Evolutionary conservation across 2,797 vertebrate genomes (phyloP).

Genomic region (Heliangelus exortis): DNA sequence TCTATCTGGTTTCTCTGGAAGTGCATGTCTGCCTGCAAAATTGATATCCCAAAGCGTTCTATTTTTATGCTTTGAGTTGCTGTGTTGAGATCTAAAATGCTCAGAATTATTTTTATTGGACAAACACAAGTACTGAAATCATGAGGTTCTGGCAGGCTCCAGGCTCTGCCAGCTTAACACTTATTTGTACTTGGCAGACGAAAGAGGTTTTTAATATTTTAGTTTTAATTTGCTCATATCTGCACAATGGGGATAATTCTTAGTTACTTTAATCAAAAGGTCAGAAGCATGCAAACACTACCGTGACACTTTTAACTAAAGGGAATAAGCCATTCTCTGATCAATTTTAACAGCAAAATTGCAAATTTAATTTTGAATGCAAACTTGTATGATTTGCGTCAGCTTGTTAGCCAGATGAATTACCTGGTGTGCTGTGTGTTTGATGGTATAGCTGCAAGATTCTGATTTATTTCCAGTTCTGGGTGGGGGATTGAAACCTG

Average conservation of each 20-base stretch:
- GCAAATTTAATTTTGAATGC: not conserved
- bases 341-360: not conserved
- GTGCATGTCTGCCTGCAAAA: constrained; percentile 26
- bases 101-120: constrained; percentile 52
- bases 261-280: constrained; percentile 3
- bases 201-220: constrained; percentile 18
- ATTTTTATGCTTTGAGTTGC: constrained; percentile 48
- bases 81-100: constrained; percentile 16
- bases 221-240: not conserved
- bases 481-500: not conserved
- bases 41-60: constrained; percentile 35
- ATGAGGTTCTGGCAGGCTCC: constrained; percentile 18
- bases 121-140: constrained; percentile 21
- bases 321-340: not conserved
- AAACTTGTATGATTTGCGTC: not conserved
- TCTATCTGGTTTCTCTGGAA: not conserved
- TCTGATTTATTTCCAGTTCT: not conserved
- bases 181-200: constrained; percentile 26
- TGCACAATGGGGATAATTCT: not conserved
- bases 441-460: not conserved
- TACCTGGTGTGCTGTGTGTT: not conserved
- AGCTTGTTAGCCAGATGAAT: not conserved
- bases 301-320: not conserved
- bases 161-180: constrained; percentile 21
- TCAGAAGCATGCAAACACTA: not conserved